Evolutionary conservation across 2,797 vertebrate genomes (phyloP), one percentile per base, ranked within the genome.

Genomic region (Epinephelus awoara): DNA sequence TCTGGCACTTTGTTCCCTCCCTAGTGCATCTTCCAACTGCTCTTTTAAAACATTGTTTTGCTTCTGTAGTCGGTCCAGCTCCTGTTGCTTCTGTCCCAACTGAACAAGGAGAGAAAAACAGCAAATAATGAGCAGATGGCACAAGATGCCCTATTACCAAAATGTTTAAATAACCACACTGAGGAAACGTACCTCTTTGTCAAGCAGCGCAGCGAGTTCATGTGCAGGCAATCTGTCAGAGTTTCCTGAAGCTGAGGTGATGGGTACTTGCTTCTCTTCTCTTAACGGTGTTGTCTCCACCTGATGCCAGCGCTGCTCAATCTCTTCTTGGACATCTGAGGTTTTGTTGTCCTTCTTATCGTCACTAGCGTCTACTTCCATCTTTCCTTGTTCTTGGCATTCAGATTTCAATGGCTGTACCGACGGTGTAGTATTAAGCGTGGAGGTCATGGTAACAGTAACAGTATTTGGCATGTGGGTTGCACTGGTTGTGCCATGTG

Each of bases 281-380:
- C 98, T 95, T 46, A 99, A 90, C 0, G 97, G 98, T 0, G 97
- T 99, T 8, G 96, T 98, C 94, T 99, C 98, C 85, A 99, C 98
- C 84, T 98, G 97, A 88, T 99, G 98, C 98, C 98, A 99, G 55
- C 97, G 96, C 79, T 99, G 97, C 87, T 99, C 98, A 0, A 99
- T 99, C 91, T 99, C 97, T 74, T 97, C 96, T 0, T 95, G 96
- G 50, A 98, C 97, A 0, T 95, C 96, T 72, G 96, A 94, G 0
- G 92, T 81, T 87, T 91, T 94, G 94, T 91, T 92, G 88, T 82
- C 90, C 91, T 91, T 0, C 93, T 94, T 0, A 88, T 95, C 89
- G 89, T 94, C 0, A 87, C 94, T 76, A 25, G 87, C 93, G 84
- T 98, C 97, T 18, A 98, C 95, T 67, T 98, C 97, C 97, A 98